A percentile compares a stretch with the other conserved stretches of the same genome.
Evolutionary conservation across 2,797 vertebrate genomes (phyloP).

Genomic region (Sebastiscus tertius): DNA sequence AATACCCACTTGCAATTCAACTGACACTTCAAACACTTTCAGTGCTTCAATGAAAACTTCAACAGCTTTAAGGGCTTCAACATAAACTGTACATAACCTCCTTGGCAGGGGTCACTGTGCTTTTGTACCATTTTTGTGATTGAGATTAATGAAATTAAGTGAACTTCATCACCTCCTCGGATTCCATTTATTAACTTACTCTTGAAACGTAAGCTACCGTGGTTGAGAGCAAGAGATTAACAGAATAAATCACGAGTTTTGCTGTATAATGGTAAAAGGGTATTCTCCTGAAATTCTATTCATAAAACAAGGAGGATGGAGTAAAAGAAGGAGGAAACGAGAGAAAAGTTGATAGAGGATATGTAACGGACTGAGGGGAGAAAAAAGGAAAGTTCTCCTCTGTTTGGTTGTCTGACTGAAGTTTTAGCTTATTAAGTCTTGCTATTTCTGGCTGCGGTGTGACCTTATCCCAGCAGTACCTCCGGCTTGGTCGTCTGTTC

Average conservation of each 20-base stretch:
- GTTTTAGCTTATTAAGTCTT: conserved; percentile 43
- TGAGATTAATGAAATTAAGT: conserved; percentile 7
- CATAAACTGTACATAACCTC: not conserved
- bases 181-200: conserved; percentile 27
- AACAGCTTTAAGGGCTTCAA: not conserved
- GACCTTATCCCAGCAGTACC: conserved; percentile 40
- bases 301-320: conserved; percentile 1
- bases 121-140: not conserved
- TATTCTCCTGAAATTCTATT: not conserved
- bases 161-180: conserved; percentile 9
- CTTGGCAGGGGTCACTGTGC: not conserved
- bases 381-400: not conserved
- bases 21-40: not conserved
- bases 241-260: conserved; percentile 39
- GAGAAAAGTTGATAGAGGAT: conserved; percentile 19
- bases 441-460: conserved; percentile 45
- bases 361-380: conserved; percentile 9
- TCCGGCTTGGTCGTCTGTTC: conserved; percentile 32
- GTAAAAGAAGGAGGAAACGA: conserved; percentile 8
- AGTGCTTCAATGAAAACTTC: not conserved
- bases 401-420: conserved; percentile 35
- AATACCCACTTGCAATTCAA: not conserved
- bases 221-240: conserved; percentile 10
- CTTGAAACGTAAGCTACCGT: not conserved
- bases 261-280: not conserved